These are phyloP conservation scores for Halcyon senegalensis DNA, from an alignment of 2,113 vertebrate species.

Conservation along the genomic window DNA sequence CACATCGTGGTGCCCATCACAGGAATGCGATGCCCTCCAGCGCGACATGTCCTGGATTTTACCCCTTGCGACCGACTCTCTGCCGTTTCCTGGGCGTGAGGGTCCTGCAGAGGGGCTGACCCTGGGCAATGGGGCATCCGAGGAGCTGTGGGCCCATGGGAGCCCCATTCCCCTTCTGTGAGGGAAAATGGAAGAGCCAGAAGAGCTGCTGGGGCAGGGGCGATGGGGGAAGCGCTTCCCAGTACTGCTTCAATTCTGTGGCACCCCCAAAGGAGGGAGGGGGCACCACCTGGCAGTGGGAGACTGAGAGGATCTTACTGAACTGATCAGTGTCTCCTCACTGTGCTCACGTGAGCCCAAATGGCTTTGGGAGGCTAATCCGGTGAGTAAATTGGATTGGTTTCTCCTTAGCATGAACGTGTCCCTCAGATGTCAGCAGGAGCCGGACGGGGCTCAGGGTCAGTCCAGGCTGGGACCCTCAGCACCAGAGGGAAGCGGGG, in stretches of 20 bases:
- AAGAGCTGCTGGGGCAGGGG: background rate
- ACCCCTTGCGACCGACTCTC: background rate
- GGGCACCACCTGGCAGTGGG: background rate
- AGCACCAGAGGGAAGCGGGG: accelerated
- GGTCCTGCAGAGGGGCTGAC: background rate
- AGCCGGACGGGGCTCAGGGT: accelerated
- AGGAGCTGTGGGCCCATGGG: background rate
- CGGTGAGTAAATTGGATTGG: constrained; percentile 52
- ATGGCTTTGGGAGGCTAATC: constrained; percentile 62
- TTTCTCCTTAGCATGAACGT: constrained; percentile 23
- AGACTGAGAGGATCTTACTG: background rate
- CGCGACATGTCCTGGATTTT: background rate
- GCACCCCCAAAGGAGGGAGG: background rate
- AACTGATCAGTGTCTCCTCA: constrained; percentile 22
- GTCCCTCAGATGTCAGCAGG: background rate
- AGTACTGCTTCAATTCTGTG: background rate
- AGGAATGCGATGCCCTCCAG: background rate
- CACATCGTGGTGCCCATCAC: accelerated
- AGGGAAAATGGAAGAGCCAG: background rate
- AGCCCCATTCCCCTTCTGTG: background rate
- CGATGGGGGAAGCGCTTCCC: background rate
- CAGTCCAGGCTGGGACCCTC: background rate
- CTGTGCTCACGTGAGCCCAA: constrained; percentile 39
- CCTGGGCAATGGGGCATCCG: background rate
- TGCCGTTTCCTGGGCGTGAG: background rate